Percentiles rank a stretch among this genome's conserved stretches.
Evolutionary conservation across 1,140 invertebrate species (phyloP).

Genomic region (Ladona fulva): DNA sequence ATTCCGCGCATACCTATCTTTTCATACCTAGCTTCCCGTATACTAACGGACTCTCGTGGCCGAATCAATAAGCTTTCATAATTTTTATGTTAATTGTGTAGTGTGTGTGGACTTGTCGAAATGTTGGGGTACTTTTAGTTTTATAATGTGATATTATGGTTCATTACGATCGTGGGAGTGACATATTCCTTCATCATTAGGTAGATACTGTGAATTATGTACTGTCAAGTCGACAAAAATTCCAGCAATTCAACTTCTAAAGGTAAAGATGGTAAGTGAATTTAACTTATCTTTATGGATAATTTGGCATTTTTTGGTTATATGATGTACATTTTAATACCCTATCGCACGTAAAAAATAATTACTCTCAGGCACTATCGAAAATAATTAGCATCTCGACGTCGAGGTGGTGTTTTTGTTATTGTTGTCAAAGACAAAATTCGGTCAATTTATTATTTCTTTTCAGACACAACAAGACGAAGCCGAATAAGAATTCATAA

Average conservation of each 20-base stretch:
- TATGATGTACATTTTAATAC: too few species aligned
- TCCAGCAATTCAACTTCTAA: background rate
- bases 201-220: background rate
- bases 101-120: background rate
- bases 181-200: background rate
- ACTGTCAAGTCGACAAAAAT: slow-evolving; percentile 1
- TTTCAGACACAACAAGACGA: too few species aligned
- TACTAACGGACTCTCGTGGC: background rate
- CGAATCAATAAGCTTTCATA: background rate
- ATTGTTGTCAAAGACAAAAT: too few species aligned
- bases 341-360: too few species aligned
- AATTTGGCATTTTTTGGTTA: too few species aligned
- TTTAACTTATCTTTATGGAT: too few species aligned
- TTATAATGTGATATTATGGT: background rate
- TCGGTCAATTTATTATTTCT: too few species aligned
- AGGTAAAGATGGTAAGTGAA: background rate
- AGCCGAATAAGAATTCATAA: too few species aligned
- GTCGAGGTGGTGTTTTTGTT: too few species aligned
- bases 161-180: background rate
- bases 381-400: too few species aligned
- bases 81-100: slow-evolving; percentile 1
- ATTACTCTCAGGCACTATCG: too few species aligned
- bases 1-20: too few species aligned
- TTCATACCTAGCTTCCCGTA: background rate
- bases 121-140: background rate